Conservation (phyloP, 2,797 vertebrate species). For the Tiaroga cobitis region DNA sequence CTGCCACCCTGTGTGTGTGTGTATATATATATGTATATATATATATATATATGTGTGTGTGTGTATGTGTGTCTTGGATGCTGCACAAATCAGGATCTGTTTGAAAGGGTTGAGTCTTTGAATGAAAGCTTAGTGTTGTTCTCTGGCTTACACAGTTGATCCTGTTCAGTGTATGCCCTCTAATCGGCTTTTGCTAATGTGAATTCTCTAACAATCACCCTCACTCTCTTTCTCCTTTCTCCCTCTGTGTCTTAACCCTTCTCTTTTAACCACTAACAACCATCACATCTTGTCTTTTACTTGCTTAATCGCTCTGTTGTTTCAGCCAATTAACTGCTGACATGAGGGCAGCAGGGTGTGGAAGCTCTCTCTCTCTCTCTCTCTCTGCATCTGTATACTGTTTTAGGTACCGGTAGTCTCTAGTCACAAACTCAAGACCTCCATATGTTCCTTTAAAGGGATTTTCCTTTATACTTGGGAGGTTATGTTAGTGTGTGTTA, state of each 20-base stretch:
- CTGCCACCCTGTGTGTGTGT: constrained; percentile 25
- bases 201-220: constrained; percentile 84
- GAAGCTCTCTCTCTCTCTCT: background rate
- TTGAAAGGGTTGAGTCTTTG: constrained; percentile 78
- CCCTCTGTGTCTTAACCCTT: constrained; percentile 80
- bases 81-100: constrained; percentile 74
- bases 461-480: background rate
- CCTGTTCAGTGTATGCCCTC: constrained; percentile 82
- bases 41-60: background rate
- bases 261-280: constrained; percentile 58
- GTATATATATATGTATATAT: background rate
- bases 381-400: background rate
- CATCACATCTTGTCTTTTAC: constrained; percentile 50
- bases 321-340: constrained; percentile 57
- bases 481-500: background rate
- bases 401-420: background rate
- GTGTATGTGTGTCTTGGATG: constrained; percentile 58
- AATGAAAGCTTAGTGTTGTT: constrained; percentile 87
- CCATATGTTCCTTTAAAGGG: background rate
- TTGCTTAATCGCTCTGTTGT: constrained; percentile 46
- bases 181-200: constrained; percentile 88
- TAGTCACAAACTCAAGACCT: constrained; percentile 22
- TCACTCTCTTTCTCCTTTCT: constrained; percentile 77
- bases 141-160: constrained; percentile 83
- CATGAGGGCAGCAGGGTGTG: constrained; percentile 26